Conservation (phyloP, 2,113 vertebrate species). For the Tragelaphus buxtoni region DNA sequence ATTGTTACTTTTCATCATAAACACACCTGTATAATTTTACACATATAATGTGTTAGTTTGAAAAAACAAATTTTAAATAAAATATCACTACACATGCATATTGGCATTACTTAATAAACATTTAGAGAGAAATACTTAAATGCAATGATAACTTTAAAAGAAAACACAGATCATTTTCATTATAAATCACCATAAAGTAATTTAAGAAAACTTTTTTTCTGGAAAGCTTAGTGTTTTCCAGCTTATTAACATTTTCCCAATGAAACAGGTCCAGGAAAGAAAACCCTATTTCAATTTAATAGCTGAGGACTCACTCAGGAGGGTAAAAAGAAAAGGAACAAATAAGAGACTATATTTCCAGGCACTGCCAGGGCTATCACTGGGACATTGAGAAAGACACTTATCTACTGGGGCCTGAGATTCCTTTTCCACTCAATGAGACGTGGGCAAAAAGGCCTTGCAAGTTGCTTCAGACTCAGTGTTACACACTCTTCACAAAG, state of each 20-base stretch:
- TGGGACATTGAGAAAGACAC: background rate
- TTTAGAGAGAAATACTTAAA: background rate
- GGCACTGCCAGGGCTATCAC: background rate
- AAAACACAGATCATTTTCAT: background rate
- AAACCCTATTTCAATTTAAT: background rate
- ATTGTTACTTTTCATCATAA: background rate
- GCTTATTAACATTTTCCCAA: background rate
- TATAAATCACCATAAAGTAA: background rate
- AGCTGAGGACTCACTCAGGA: background rate
- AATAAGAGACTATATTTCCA: background rate
- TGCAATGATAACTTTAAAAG: background rate
- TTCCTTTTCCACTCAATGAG: background rate
- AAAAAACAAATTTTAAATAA: background rate
- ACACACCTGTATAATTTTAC: background rate
- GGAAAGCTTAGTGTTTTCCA: conserved; percentile 22
- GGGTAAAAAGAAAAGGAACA: background rate
- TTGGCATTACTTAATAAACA: background rate
- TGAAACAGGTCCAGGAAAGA: background rate
- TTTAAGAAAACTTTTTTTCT: background rate
- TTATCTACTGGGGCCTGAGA: background rate
- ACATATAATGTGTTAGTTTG: background rate
- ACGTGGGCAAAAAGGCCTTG: background rate
- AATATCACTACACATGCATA: background rate
- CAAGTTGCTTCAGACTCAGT: background rate
- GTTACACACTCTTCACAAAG: background rate